phyloP scores from a whole-genome alignment of 2,888 invertebrate genomes.

The Dryobota labecula region DNA sequence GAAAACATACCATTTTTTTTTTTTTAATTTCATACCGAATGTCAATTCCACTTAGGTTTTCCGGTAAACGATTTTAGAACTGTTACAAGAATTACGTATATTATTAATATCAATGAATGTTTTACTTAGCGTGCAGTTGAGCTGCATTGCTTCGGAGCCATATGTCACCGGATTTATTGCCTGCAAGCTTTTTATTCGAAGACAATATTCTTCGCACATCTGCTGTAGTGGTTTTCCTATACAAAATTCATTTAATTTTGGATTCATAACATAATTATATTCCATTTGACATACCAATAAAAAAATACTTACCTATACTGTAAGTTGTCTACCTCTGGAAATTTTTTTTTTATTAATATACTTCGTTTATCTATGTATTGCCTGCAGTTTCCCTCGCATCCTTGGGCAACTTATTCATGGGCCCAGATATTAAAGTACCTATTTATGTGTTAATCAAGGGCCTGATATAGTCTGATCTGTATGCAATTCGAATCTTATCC shows the following conservation, averaged over 20 bases:
- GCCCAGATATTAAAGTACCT: background rate
- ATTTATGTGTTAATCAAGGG: background rate
- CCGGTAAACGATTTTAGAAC: background rate
- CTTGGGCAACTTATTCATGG: background rate
- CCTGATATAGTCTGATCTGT: background rate
- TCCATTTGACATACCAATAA: no score
- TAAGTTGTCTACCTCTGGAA: slow-evolving; percentile 11
- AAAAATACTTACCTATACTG: slow-evolving; percentile 4
- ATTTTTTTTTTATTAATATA: background rate
- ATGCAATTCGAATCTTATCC: background rate
- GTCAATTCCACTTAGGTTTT: background rate
- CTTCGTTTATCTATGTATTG: background rate
- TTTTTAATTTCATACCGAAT: background rate
- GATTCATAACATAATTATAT: background rate
- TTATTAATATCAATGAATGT: background rate
- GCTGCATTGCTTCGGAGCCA: background rate
- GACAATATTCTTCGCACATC: background rate
- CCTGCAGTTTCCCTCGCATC: background rate
- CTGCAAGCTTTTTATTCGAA: background rate
- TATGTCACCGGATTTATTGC: background rate
- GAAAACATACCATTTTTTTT: background rate
- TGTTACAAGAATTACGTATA: background rate
- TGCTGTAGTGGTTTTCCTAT: background rate
- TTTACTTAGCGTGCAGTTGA: slow-evolving; percentile 4
- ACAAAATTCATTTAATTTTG: background rate